These are phyloP conservation scores for Antitype chi DNA, from an alignment of 2,888 invertebrate genomes.

Conservation along the genomic window DNA sequence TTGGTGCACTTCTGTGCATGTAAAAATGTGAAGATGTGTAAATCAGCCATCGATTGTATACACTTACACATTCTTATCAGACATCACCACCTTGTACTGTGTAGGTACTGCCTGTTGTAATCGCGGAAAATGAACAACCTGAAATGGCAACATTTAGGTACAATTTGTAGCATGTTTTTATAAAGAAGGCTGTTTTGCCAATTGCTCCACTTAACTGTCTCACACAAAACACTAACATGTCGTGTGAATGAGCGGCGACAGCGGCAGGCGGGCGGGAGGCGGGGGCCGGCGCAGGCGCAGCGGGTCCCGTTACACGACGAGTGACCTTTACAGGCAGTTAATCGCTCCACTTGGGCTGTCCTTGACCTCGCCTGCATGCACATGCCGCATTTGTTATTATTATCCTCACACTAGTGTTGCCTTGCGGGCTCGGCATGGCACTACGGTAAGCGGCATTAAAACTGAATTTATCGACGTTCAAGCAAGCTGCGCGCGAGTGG, in stretches of 20 bases:
- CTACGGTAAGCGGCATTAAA: slow-evolving; percentile 28
- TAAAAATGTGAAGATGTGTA: no score
- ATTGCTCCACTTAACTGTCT: slow-evolving; percentile 37
- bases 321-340: slow-evolving; percentile 69
- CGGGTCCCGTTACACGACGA: slow-evolving; percentile 68
- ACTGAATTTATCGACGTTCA: slow-evolving; percentile 15
- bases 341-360: slow-evolving; percentile 64
- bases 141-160: neutral
- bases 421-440: neutral
- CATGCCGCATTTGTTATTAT: slow-evolving; percentile 57
- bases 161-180: slow-evolving; percentile 10
- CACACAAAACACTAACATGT: slow-evolving; percentile 47
- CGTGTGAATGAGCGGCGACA: slow-evolving; percentile 54
- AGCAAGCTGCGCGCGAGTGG: slow-evolving; percentile 20
- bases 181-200: slow-evolving; percentile 7
- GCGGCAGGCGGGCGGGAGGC: neutral
- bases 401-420: slow-evolving; percentile 39
- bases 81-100: neutral
- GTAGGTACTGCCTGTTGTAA: no score
- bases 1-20: neutral
- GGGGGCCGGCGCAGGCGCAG: slow-evolving; percentile 49
- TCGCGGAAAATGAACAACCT: neutral
- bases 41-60: no score
- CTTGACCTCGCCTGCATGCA: slow-evolving; percentile 68
- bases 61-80: neutral